Conservation (phyloP, 2,888 invertebrate genomes). For the Tupiocoris notatus region DNA sequence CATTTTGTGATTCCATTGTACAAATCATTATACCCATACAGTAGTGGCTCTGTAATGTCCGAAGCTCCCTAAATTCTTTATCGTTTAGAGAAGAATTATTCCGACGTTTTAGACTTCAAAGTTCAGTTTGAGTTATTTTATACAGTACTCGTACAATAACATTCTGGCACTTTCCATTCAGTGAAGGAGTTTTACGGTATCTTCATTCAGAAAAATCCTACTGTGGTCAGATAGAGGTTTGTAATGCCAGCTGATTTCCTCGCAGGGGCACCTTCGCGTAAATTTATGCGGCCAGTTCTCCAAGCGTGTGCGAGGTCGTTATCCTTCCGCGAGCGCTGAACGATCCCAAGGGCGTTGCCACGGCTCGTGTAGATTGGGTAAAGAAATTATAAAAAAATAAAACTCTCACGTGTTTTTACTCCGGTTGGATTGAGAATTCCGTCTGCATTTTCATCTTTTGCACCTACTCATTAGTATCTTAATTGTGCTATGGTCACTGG, state of each 20-base stretch:
- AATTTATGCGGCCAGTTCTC: not conserved
- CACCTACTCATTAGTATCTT: not conserved
- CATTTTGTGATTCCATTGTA: too few relatives aligned
- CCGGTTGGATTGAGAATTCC: not conserved
- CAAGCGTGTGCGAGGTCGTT: not conserved
- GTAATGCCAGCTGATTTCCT: not conserved
- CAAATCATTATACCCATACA: too few relatives aligned
- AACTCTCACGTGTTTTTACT: not conserved
- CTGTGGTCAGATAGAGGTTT: not conserved
- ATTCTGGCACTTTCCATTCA: too few relatives aligned
- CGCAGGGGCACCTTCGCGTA: too few relatives aligned
- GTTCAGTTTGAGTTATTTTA: too few relatives aligned
- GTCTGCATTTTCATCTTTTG: not conserved
- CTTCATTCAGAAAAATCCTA: not conserved
- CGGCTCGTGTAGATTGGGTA: not conserved
- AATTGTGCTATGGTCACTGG: not conserved
- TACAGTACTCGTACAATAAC: too few relatives aligned
- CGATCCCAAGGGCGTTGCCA: not conserved
- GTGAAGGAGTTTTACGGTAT: too few relatives aligned
- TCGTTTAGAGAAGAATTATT: too few relatives aligned
- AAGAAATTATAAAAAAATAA: not conserved
- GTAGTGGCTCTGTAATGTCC: too few relatives aligned
- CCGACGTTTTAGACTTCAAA: too few relatives aligned
- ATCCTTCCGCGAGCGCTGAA: not conserved
- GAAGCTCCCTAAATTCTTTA: too few relatives aligned